Base-by-base conservation (phyloP, 2,888 invertebrate species). In the Andricus curvator region DNA sequence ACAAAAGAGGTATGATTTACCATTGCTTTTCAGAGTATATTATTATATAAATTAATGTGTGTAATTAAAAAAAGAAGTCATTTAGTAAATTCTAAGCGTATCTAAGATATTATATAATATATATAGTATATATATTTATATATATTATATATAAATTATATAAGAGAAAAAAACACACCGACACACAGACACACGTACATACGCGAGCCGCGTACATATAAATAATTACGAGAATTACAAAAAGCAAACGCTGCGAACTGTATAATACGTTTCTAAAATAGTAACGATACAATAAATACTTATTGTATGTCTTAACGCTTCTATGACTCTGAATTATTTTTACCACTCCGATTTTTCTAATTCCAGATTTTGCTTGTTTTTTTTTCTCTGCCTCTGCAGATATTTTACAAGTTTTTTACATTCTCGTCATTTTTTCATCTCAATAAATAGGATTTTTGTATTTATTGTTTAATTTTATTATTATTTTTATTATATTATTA, bases 21-120 rank as follows among this genome's bases (percentile, higher is more conserved):
- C 85, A 89, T 88, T 90, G 88, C 88, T 89, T 91, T 91, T 86
- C 85, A 88, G 86, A 88, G 88, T 88, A 89, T 88, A 86, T 88
- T 81, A 87, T 48, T 48, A 48, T 48, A 90, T 89, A 88, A 89
- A 90, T 78, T 78, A 89, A 90, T 89, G 90, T 89, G 90, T 90
- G 89, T 90, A 89, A 89, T 89, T 89, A 88, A 90, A 90, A 85
- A 85, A 84, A 86, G 81, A 84, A 89, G 86, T 90, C 88, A 88
- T 89, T 89, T 88, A 90, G 88, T 90, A 89, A 88, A 87, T 89
- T 89, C 80, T 87, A 86, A 86, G 85, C 79, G 83, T 86, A 82
- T 80, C 79, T 83, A 80, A 83, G 81, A 84, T 74, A 74, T 83
- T 83, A 83, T 82, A 84, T 85, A 56, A n/a, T 56, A 83, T 83